These are phyloP conservation scores for Eptesicus fuscus DNA, from an alignment of 2,113 vertebrate genomes.

Conservation along the genomic window DNA sequence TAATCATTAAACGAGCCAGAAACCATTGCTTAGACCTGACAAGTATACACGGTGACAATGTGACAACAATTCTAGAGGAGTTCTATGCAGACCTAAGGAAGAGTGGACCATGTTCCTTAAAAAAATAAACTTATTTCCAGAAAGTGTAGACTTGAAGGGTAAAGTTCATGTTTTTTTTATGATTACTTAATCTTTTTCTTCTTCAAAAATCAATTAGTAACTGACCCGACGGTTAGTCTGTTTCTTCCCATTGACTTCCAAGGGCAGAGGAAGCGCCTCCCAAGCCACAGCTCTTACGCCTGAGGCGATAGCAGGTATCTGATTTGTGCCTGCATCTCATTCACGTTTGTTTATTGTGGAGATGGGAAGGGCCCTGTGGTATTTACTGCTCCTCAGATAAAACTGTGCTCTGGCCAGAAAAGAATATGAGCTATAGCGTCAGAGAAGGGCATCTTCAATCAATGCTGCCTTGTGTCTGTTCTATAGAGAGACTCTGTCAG, in stretches of 20 bases:
- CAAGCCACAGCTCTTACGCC: not conserved
- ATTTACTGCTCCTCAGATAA: not conserved
- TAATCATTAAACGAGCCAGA: not conserved
- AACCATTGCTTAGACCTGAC: not conserved
- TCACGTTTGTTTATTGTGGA: conserved; percentile 1
- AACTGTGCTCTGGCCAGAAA: not conserved
- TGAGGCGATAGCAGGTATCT: not conserved
- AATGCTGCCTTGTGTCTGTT: not conserved
- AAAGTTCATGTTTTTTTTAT: not conserved
- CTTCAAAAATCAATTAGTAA: not conserved
- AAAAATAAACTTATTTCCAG: not conserved
- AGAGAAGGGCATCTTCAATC: not conserved
- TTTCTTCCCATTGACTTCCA: not conserved
- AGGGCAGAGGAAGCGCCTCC: not conserved
- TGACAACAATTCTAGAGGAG: not conserved
- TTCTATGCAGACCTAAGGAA: not conserved
- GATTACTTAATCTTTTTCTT: not conserved
- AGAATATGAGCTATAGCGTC: not conserved
- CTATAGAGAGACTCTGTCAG: not conserved
- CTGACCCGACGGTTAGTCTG: not conserved
- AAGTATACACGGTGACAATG: not conserved
- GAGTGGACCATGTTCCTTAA: not conserved
- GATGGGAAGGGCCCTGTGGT: not conserved
- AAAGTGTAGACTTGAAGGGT: not conserved
- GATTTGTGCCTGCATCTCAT: not conserved